phyloP scores from a whole-genome alignment of 2,113 vertebrate genomes.

The Grammatotria lemairii region DNA sequence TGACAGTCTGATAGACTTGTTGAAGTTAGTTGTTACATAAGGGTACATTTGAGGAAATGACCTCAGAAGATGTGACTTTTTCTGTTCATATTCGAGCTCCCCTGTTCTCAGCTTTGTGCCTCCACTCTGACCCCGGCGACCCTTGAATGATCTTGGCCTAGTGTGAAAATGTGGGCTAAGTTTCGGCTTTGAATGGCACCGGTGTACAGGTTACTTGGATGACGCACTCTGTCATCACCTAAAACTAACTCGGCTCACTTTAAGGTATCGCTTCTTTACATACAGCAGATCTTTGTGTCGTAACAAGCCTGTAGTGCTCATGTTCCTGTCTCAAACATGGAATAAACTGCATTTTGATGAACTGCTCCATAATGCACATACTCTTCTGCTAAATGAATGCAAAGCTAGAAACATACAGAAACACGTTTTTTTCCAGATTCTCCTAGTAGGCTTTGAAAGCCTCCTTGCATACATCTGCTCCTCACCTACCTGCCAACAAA shows the following conservation, averaged over 20 bases:
- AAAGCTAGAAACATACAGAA: neutral
- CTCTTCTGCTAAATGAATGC: neutral
- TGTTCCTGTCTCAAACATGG: neutral
- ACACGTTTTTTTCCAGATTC: neutral
- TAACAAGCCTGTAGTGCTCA: slow-evolving; percentile 10
- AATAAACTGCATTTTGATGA: neutral
- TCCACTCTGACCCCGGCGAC: slow-evolving; percentile 18
- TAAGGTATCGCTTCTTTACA: neutral
- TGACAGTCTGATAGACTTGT: neutral
- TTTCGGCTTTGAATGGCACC: neutral
- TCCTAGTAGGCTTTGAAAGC: neutral
- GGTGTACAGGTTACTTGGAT: neutral
- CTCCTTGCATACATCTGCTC: neutral
- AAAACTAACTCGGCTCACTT: neutral
- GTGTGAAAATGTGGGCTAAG: neutral
- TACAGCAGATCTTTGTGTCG: neutral
- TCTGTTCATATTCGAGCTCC: neutral
- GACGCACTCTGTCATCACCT: neutral
- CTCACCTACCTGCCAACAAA: slow-evolving; percentile 42
- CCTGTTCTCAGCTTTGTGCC: slow-evolving; percentile 32
- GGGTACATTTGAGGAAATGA: neutral
- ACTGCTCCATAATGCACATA: neutral
- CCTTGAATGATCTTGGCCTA: slow-evolving; percentile 30
- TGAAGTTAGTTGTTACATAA: neutral
- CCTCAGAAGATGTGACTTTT: neutral